Evolutionary conservation across 2,797 vertebrate genomes (phyloP), one percentile per base, ranked within the genome.

Genomic region (Hydrocynus forskahlii): DNA sequence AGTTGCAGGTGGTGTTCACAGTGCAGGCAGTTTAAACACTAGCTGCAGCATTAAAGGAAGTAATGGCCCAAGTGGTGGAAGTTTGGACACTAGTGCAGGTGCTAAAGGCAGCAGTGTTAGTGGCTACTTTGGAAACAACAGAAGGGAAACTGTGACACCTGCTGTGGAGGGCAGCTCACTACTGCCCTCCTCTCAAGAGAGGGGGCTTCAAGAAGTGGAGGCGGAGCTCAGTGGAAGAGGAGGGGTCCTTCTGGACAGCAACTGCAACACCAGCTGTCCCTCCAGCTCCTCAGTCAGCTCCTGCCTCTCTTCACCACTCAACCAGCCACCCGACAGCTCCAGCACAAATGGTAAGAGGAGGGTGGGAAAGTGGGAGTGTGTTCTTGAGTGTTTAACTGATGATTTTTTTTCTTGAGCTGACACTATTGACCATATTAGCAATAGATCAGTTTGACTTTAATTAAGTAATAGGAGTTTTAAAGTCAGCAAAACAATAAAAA

Each of bases 161-260:
- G 75, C 48, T 67, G 70, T 82, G 54, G 94, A 89, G 90, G 90
- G 0, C 93, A 93, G 71, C 74, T 91, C 74, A 90, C 90, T 92
- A 86, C 80, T 93, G 92, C 82, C 92, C 88, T 84, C 68, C 45
- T 82, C 14, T 66, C 9, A 93, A 23, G 93, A 89, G 90, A 91
- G 0, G 94, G 94, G 71, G 76, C 91, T 81, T 91, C 92, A 91
- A 38, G 76, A 94, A 89, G 93, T 93, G 0, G 93, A 94, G 76
- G 92, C 93, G 23, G 92, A 92, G 0, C 92, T 92, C 64, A 91
- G 90, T 72, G 70, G 9, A 64, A 74, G 71, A 86, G 72, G 82
- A 7, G 69, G 76, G 50, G 40, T 76, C 19, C 78, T 76, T 19
- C 90, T 91, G 77, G 71, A 87, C 82, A 89, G 88, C 88, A 91